These are phyloP conservation scores for Falco peregrinus DNA, from an alignment of 2,797 vertebrate genomes.

Conservation along the genomic window DNA sequence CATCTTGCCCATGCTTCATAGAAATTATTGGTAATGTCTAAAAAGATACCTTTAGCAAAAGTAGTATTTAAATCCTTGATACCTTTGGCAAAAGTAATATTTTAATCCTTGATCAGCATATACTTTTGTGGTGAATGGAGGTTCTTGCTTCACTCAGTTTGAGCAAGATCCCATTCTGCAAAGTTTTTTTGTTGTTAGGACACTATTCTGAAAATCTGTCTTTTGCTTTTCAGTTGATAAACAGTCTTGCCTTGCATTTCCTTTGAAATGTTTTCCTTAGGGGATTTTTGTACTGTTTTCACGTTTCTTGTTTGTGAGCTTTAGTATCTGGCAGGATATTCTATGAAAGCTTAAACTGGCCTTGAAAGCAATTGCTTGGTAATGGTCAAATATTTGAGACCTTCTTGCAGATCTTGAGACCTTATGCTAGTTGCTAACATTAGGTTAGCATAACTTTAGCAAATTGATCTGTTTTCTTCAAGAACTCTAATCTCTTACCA, in stretches of 20 bases:
- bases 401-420: background rate
- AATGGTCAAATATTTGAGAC: background rate
- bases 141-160: background rate
- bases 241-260: background rate
- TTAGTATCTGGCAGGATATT: background rate
- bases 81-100: background rate
- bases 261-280: background rate
- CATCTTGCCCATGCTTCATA: background rate
- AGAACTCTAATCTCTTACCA: background rate
- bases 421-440: background rate
- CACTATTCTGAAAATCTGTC: background rate
- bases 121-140: background rate
- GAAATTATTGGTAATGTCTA: background rate
- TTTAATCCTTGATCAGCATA: background rate
- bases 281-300: background rate
- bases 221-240: background rate
- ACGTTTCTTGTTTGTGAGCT: background rate
- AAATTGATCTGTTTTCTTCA: background rate
- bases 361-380: background rate
- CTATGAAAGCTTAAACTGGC: background rate
- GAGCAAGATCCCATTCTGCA: background rate
- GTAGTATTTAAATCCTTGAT: background rate
- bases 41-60: background rate
- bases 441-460: background rate
- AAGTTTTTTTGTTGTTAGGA: background rate